Evolutionary conservation across 2,797 vertebrate species (phyloP), one percentile per base, ranked within the genome.

Genomic region (Sternotherus odoratus): DNA sequence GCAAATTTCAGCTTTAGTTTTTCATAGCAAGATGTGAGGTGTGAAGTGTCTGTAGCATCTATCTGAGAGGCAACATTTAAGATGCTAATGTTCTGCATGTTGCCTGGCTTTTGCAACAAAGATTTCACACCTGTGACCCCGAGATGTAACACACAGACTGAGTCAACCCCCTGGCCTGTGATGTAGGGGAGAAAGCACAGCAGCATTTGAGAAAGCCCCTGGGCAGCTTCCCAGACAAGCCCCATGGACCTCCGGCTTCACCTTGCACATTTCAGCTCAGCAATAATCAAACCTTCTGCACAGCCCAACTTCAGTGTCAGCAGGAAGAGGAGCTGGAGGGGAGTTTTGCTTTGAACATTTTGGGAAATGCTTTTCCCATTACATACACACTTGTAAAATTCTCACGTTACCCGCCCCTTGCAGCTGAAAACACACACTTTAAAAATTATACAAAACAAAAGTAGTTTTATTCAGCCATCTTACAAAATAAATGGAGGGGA

Each of bases 391-490:
- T 0, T 9, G 36, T 3, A 0, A 3, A 0, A 0, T 0, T 5
- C 21, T 1, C 3, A 1, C 1, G 0, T 5, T 53, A 26, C 12
- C 30, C 24, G 16, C 3, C 84, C 50, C 33, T n/a, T 0, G 23
- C 2, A 54, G 77, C 85, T 63, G 79, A 92, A 95, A 88, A 93
- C 69, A 95, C 66, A 96, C 69, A 2, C 87, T 5, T 54, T 6
- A 43, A 43, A 36, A 81, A 36, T 72, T 6, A 83, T n/a, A 83
- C 6, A 16, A 88, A 93, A 43, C 19, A n/a, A 56, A 82, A 81
- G 17, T 79, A 77, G 49, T 85, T 97, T 97, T 97, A 97, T 97
- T 97, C 79, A 95, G 78, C 46, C 80, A 50, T 21, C 57, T 79
- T 89, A 96, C 95, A 95, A 94, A 80, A 83, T 12, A 43, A 89